phyloP scores from a whole-genome alignment of 2,888 invertebrate genomes.

The Orchestes rusci region DNA sequence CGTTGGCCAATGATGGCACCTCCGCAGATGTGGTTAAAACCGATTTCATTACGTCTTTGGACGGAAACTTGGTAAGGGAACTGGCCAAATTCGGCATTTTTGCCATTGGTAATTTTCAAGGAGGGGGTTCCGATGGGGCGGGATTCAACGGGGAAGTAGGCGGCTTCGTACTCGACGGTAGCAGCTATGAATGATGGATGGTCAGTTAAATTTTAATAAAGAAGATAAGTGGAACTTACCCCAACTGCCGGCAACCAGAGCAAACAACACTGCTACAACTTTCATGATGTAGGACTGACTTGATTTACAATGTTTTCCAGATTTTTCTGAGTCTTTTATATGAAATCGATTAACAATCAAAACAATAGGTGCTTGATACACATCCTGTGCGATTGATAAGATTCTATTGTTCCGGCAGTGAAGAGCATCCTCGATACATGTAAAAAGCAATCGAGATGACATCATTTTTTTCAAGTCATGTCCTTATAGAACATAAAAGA shows the following conservation, averaged over 20 bases:
- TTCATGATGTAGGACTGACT: conserved; percentile 7
- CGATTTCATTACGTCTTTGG: conserved; percentile 35
- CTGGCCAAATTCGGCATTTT: conserved; percentile 43
- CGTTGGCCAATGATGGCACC: too few species aligned
- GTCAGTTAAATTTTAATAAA: neutral
- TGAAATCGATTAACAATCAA: too few species aligned
- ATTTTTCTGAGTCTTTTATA: too few species aligned
- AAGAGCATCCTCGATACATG: too few species aligned
- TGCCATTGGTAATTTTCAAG: conserved; percentile 44
- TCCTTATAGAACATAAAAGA: too few species aligned
- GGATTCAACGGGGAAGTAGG: neutral
- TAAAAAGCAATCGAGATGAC: too few species aligned
- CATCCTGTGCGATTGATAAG: too few species aligned
- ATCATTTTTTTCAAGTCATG: too few species aligned
- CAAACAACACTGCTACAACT: conserved; percentile 4
- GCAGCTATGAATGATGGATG: neutral
- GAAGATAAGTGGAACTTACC: conserved; percentile 23
- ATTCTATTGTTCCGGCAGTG: too few species aligned
- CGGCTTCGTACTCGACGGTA: neutral
- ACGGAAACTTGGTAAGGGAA: conserved; percentile 48
- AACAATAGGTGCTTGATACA: too few species aligned
- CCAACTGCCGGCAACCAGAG: conserved; percentile 32
- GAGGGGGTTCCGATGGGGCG: too few species aligned
- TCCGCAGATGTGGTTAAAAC: conserved; percentile 41
- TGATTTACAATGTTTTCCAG: too few species aligned